Percentiles rank a stretch among this genome's conserved stretches.
These are phyloP conservation scores for Sinosuthora webbiana DNA, from an alignment of 2,113 vertebrate genomes.

Conservation along the genomic window DNA sequence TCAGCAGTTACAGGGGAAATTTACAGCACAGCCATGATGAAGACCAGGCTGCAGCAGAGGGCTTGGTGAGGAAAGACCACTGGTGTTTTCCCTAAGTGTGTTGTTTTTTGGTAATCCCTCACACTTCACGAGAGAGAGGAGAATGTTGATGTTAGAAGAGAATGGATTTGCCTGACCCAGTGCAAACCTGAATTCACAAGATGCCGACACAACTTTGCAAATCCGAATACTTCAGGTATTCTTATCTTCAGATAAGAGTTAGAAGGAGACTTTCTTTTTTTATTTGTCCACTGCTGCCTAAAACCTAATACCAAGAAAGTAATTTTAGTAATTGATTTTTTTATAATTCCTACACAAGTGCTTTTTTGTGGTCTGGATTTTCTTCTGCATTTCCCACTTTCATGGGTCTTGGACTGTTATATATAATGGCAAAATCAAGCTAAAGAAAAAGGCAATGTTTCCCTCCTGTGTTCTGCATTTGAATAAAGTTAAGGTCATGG, in stretches of 20 bases:
- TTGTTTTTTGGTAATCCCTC: neutral
- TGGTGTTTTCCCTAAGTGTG: neutral
- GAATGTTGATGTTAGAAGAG: neutral
- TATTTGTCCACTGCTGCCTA: neutral
- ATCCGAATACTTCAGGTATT: neutral
- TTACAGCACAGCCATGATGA: neutral
- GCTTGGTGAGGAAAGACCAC: neutral
- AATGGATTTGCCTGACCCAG: neutral
- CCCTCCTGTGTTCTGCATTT: neutral
- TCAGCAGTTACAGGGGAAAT: neutral
- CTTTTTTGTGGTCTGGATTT: slow-evolving; percentile 4
- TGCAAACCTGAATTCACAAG: neutral
- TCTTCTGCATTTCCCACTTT: slow-evolving; percentile 23
- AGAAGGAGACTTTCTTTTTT: neutral
- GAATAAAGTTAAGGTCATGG: neutral
- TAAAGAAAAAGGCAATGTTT: neutral
- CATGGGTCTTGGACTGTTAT: slow-evolving; percentile 52
- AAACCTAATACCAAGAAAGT: neutral
- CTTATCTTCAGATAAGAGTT: neutral
- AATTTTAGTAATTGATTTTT: neutral
- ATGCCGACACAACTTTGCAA: neutral
- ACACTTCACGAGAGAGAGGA: neutral
- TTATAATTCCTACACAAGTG: neutral
- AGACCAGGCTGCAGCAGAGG: neutral
- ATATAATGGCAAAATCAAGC: slow-evolving; percentile 53